Percentiles rank a stretch among this genome's conserved stretches.
Evolutionary conservation across 2,797 vertebrate species (phyloP).

Genomic region (Danio tinwini): DNA sequence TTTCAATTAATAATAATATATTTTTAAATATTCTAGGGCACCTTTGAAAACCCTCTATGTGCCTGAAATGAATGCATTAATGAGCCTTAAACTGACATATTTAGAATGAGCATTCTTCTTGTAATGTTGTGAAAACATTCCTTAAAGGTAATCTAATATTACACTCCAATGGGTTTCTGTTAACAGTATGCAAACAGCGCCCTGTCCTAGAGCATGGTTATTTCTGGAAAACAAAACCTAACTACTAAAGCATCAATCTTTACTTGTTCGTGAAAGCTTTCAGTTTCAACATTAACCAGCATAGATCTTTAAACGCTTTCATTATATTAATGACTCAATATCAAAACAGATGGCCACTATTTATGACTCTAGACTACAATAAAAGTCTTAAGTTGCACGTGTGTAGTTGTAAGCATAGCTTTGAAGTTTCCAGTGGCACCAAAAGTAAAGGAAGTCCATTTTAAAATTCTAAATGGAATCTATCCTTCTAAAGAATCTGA

Average conservation of each 20-base stretch:
- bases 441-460: no score
- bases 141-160: neutral
- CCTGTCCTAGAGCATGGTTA: neutral
- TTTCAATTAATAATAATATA: no score
- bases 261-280: neutral
- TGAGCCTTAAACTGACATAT: neutral
- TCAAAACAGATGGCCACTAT: neutral
- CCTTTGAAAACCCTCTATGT: neutral
- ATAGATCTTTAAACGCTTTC: neutral
- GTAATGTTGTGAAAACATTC: neutral
- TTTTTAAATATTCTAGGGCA: neutral
- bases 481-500: no score
- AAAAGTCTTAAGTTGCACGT: no score
- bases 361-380: neutral
- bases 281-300: neutral
- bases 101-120: neutral
- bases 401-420: no score
- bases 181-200: neutral
- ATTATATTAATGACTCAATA: neutral
- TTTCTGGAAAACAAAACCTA: neutral
- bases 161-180: neutral
- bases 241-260: neutral
- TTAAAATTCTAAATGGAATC: no score
- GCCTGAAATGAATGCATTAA: neutral
- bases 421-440: no score